Evolutionary conservation across 2,888 invertebrate species (phyloP).

Genomic region (Ectemnius continuus): DNA sequence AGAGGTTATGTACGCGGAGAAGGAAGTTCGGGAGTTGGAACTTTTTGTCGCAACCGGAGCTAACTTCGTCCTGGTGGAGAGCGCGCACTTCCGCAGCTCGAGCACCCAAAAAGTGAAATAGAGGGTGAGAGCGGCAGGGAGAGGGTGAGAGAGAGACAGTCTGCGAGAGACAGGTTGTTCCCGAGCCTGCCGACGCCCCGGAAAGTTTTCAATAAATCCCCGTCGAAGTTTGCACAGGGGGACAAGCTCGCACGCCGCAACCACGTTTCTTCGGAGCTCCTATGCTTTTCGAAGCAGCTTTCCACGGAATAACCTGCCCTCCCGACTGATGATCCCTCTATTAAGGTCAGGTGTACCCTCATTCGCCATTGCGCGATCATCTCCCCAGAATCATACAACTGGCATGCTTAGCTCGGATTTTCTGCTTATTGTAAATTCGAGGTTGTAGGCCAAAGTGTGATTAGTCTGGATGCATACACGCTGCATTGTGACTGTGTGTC

Average conservation of each 20-base stretch:
- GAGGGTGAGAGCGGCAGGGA: conserved; percentile 23
- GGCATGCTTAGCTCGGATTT: too few species aligned
- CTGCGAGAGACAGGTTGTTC: conserved; percentile 8
- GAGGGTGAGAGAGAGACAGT: conserved; percentile 26
- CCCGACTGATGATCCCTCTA: conserved; percentile 57
- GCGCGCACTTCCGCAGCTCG: conserved; percentile 33
- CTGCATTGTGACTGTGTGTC: too few species aligned
- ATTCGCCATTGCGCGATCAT: conserved; percentile 24
- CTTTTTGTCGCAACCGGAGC: too few species aligned
- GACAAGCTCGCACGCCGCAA: neutral
- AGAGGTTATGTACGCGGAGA: too few species aligned
- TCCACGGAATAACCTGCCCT: conserved; percentile 56
- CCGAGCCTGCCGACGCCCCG: conserved; percentile 4
- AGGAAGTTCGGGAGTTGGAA: too few species aligned
- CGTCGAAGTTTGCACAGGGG: conserved; percentile 33
- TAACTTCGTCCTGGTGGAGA: too few species aligned
- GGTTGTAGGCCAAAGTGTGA: too few species aligned
- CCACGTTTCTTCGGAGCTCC: conserved; percentile 3
- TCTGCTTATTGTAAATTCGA: too few species aligned
- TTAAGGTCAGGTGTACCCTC: too few species aligned
- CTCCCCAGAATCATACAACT: neutral
- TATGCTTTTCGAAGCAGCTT: conserved; percentile 51
- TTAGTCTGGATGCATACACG: too few species aligned
- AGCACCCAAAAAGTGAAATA: conserved; percentile 38
- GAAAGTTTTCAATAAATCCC: conserved; percentile 62